phyloP scores from a whole-genome alignment of 2,888 invertebrate genomes.

The Hirtodrosophila confusa region DNA sequence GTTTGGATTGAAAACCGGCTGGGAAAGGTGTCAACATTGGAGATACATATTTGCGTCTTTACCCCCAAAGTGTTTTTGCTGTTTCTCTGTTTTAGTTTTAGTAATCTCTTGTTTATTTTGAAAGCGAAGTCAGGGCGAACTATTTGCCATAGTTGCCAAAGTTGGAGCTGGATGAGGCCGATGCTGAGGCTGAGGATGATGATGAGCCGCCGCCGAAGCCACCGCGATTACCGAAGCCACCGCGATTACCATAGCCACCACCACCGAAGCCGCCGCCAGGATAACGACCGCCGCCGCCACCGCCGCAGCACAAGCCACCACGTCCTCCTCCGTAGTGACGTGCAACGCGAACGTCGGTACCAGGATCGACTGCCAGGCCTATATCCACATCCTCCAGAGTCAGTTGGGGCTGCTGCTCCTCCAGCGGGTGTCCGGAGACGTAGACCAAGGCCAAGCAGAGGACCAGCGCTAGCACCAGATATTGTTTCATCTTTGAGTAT shows the following conservation, averaged over 20 bases:
- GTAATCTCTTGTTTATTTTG: neutral
- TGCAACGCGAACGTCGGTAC: slow-evolving; percentile 39
- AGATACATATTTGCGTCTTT: neutral
- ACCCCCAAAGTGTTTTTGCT: slow-evolving; percentile 14
- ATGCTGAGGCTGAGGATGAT: slow-evolving; percentile 15
- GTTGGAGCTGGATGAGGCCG: slow-evolving; percentile 12
- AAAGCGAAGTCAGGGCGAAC: neutral
- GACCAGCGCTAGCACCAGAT: slow-evolving; percentile 44
- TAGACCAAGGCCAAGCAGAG: slow-evolving; percentile 39
- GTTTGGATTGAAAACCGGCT: slow-evolving; percentile 17
- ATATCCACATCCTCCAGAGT: slow-evolving; percentile 47
- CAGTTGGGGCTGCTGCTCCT: slow-evolving; percentile 35
- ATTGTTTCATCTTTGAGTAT: slow-evolving; percentile 61
- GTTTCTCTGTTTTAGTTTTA: neutral
- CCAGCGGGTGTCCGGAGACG: slow-evolving; percentile 46
- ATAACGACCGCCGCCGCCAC: slow-evolving; percentile 30
- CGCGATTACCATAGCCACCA: slow-evolving; percentile 16
- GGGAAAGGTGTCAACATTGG: slow-evolving; percentile 16
- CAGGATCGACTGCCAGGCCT: slow-evolving; percentile 27
- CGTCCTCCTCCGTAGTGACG: slow-evolving; percentile 55
- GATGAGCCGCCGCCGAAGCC: slow-evolving; percentile 27
- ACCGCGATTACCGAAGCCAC: slow-evolving; percentile 15
- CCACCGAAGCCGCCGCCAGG: slow-evolving; percentile 22
- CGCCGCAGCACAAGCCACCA: slow-evolving; percentile 32
- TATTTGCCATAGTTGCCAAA: slow-evolving; percentile 14